Evolutionary conservation across 1,140 invertebrate genomes (phyloP).

Genomic region (Aleiodes sp.): DNA sequence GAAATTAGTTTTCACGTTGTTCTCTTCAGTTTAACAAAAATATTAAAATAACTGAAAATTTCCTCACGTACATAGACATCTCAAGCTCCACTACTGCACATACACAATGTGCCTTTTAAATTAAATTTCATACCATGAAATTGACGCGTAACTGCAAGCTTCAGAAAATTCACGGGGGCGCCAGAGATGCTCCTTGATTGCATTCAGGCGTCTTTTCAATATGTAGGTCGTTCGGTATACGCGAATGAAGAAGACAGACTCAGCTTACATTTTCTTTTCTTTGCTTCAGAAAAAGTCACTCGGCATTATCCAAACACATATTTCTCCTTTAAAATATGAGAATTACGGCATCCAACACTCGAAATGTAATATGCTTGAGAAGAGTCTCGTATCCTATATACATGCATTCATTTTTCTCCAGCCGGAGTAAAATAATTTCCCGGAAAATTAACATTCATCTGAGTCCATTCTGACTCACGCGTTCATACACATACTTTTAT

Average conservation of each 20-base stretch:
- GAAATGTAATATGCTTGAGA: neutral
- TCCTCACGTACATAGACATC: neutral
- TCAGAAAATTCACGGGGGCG: neutral
- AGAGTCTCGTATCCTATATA: neutral
- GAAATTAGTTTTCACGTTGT: constrained; percentile 36
- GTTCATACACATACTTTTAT: constrained; percentile 9
- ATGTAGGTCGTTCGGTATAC: constrained; percentile 3
- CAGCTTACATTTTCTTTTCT: neutral
- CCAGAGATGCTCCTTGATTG: constrained; percentile 14
- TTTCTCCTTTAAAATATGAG: neutral
- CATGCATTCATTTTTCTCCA: no score
- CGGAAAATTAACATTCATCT: constrained; percentile 34
- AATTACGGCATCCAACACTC: constrained; percentile 6
- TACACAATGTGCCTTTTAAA: constrained; percentile 16
- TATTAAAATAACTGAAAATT: constrained; percentile 12
- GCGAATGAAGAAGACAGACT: neutral
- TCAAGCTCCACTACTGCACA: neutral
- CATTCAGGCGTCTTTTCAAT: constrained; percentile 14
- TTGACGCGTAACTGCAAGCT: constrained; percentile 5
- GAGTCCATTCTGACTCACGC: constrained; percentile 8
- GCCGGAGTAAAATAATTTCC: constrained; percentile 29
- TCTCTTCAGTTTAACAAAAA: constrained; percentile 11
- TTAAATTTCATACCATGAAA: constrained; percentile 14
- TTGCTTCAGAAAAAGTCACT: neutral
- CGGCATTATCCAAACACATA: constrained; percentile 1